Conservation (phyloP, 2,113 vertebrate genomes). For the Silurus asotus region DNA sequence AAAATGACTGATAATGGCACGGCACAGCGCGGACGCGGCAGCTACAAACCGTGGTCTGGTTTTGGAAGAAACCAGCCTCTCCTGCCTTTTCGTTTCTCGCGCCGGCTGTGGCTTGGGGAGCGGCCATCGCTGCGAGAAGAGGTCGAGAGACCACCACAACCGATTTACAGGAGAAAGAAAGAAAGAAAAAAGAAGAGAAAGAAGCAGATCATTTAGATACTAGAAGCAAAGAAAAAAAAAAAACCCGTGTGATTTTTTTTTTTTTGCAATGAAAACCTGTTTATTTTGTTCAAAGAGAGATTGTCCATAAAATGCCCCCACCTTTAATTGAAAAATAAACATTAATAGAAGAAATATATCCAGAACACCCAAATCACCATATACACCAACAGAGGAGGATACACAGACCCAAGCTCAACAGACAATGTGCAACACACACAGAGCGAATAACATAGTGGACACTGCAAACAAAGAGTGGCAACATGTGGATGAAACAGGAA, state of each 20-base stretch:
- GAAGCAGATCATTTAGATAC: constrained; percentile 89
- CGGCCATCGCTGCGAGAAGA: constrained; percentile 91
- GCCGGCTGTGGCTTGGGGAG: constrained; percentile 98
- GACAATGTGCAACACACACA: constrained; percentile 74
- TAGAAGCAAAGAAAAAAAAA: constrained; percentile 79
- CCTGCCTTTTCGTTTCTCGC: constrained; percentile 99
- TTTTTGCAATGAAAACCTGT: constrained; percentile 88
- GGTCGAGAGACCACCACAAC: constrained; percentile 52
- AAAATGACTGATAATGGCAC: constrained; percentile 74
- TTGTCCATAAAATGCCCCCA: constrained; percentile 89
- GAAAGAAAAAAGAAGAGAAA: constrained; percentile 85
- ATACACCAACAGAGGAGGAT: constrained; percentile 71
- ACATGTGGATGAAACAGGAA: constrained; percentile 74
- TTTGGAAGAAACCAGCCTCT: constrained; percentile 98
- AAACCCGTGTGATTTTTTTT: constrained; percentile 78
- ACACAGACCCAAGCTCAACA: constrained; percentile 60
- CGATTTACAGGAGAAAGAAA: constrained; percentile 51
- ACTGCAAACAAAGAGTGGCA: constrained; percentile 79
- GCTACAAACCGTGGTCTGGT: constrained; percentile 99
- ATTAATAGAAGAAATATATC: constrained; percentile 69
- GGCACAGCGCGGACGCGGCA: constrained; percentile 83
- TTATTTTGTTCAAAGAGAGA: constrained; percentile 93
- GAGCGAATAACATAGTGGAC: constrained; percentile 78
- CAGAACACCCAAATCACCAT: constrained; percentile 57
- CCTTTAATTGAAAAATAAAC: constrained; percentile 86